Evolutionary conservation across 1,140 invertebrate species (phyloP).

Genomic region (Macrotrachela quadricornifera): DNA sequence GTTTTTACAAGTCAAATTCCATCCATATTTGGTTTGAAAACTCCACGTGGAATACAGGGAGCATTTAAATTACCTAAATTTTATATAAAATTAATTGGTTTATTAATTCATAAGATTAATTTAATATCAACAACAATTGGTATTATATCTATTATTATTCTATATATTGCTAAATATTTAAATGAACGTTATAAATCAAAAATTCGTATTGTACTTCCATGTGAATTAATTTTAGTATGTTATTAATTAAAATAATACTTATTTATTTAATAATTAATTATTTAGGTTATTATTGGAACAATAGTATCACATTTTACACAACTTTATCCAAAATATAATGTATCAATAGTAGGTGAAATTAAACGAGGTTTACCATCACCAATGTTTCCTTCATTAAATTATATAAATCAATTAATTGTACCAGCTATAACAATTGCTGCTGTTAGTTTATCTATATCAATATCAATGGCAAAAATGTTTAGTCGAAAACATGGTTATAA

Average conservation of each 20-base stretch:
- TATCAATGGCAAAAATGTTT: conserved; percentile 21
- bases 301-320: too few species aligned
- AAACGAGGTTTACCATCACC: too few species aligned
- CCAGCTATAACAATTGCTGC: background rate
- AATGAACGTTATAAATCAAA: background rate
- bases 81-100: background rate
- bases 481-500: conserved; percentile 64
- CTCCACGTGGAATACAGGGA: background rate
- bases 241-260: too few species aligned
- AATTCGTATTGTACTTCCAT: background rate
- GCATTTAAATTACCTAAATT: conserved; percentile 3
- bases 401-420: too few species aligned
- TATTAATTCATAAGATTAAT: background rate
- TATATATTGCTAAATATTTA: background rate
- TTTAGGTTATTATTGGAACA: too few species aligned
- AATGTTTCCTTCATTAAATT: too few species aligned
- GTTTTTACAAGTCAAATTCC: conserved; percentile 6
- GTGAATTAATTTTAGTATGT: background rate
- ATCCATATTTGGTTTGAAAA: conserved; percentile 1
- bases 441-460: background rate
- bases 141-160: background rate
- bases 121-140: background rate
- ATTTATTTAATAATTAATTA: too few species aligned
- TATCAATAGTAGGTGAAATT: too few species aligned
- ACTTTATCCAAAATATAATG: too few species aligned